Base-by-base conservation (phyloP, 2,113 vertebrate species). In the Cephalopholis sonnerati region DNA sequence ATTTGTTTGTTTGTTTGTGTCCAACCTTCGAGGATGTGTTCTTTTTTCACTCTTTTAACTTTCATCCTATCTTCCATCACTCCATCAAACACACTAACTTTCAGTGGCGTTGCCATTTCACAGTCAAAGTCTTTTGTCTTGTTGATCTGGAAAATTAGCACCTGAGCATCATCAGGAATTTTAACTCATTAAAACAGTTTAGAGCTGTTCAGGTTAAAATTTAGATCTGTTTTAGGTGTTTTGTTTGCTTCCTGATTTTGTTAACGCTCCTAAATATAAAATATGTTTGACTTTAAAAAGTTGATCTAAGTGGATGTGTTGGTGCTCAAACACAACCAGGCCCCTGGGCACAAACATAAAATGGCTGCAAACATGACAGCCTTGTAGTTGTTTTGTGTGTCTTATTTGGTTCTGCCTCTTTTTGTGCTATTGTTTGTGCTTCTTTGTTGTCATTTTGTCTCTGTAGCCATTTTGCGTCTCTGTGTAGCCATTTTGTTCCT, bases 41-140 rank as follows among this genome's bases (percentile, higher is more conserved):
- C 36, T 69, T 82, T 58, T 61, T 57, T 78, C 29, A 16, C 18
- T 36, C 16, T 74, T 63, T 32, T 73, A 66, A 77, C 71, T 20
- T 20, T 22, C 50, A 76, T 58, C 50, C 65, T 58, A 55, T 63
- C 48, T 63, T 76, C 24, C 61, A 74, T 79, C 8, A 36, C 16
- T 48, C 16, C n/a, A 16, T 22, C 7, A 36, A 36, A 36, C 32
- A 36, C 32, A 67, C 68, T 74, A 62, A 78, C 36, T 4, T 15
- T 5, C 4, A 16, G 13, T 20, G 1, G 0, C 13, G 57, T 16
- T 0, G 8, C 3, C 46, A 7, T 62, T 84, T 84, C 22, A 73
- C 25, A 20, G 41, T 59, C 27, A 61, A 41, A 55, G 74, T 84
- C 53, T 6, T 44, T 27, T 3, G 17, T 82, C 55, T 55, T 11